Percentiles rank a stretch among this genome's conserved stretches.
Evolutionary conservation across 1,140 invertebrate species (phyloP).

Genomic region (Bursaphelenchus mucronatus): DNA sequence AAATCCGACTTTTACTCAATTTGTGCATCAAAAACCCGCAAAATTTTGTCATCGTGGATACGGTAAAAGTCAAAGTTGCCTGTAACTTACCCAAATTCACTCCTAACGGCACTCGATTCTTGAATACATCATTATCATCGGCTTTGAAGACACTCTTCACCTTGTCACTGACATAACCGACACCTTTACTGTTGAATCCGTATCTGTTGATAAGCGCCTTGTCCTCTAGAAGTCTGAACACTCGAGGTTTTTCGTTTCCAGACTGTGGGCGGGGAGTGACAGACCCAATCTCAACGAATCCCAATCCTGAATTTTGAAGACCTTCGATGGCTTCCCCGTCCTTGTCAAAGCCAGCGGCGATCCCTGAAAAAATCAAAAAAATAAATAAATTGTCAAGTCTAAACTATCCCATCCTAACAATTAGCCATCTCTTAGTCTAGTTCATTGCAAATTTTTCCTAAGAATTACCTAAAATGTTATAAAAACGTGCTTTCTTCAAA

Average conservation of each 20-base stretch:
- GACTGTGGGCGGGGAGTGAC: conserved; percentile 84
- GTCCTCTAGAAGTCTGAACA: conserved; percentile 75
- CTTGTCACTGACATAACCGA: conserved; percentile 68
- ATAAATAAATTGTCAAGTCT: neutral
- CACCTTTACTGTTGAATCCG: conserved; percentile 93
- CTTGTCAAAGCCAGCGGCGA: conserved; percentile 97
- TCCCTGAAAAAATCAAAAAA: conserved; percentile 27
- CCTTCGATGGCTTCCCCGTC: conserved; percentile 82
- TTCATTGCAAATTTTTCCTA: too few relatives aligned
- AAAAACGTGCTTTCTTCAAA: too few relatives aligned
- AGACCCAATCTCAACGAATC: conserved; percentile 92
- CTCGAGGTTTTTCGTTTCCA: conserved; percentile 84
- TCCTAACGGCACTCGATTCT: too few relatives aligned
- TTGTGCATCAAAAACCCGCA: too few relatives aligned
- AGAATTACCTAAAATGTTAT: too few relatives aligned
- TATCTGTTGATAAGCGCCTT: conserved; percentile 84
- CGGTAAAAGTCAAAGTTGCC: too few relatives aligned
- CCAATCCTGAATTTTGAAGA: conserved; percentile 79
- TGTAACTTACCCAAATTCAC: too few relatives aligned
- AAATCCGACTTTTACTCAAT: neutral
- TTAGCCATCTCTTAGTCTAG: too few relatives aligned
- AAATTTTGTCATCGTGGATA: too few relatives aligned
- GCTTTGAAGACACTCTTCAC: conserved; percentile 25
- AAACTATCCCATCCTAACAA: too few relatives aligned
- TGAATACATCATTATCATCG: neutral